Conservation (phyloP, 2,113 vertebrate genomes). For the Rhinichthys klamathensis region DNA sequence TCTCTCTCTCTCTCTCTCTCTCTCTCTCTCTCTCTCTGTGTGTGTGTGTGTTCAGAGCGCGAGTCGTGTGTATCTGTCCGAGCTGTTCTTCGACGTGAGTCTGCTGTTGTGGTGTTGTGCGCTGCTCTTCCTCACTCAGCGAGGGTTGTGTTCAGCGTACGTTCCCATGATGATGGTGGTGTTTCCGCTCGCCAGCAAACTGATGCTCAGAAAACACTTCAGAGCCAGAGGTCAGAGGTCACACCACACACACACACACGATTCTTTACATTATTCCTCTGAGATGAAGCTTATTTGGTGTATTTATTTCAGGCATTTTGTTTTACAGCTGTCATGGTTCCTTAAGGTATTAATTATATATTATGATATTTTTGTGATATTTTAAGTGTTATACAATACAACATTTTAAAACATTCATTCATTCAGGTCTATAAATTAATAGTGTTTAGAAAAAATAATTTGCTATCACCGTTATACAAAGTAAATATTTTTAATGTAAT, state of each 20-base stretch:
- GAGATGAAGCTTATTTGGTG: not conserved
- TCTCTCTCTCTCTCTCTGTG: no score
- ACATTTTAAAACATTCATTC: not conserved
- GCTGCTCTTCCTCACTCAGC: conserved; percentile 82
- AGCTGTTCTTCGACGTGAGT: conserved; percentile 88
- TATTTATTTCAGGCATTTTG: not conserved
- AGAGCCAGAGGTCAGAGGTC: conserved; percentile 79
- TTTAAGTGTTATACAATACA: not conserved
- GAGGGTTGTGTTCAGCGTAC: conserved; percentile 89
- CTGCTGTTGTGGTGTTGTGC: conserved; percentile 84
- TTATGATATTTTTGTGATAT: no score
- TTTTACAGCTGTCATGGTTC: no score
- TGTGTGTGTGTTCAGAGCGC: conserved; percentile 73
- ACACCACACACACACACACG: not conserved
- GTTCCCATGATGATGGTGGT: conserved; percentile 89
- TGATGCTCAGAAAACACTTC: conserved; percentile 82
- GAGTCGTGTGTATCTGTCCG: conserved; percentile 82
- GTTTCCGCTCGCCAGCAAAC: conserved; percentile 85
- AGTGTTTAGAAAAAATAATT: no score
- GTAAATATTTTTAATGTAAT: no score
- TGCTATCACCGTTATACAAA: not conserved
- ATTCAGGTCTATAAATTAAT: no score
- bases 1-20: no score
- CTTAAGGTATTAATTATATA: no score
- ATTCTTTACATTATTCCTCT: not conserved